Evolutionary conservation across 2,797 vertebrate genomes (phyloP), one percentile per base, ranked within the genome.

Genomic region (Leptoclinus maculatus): DNA sequence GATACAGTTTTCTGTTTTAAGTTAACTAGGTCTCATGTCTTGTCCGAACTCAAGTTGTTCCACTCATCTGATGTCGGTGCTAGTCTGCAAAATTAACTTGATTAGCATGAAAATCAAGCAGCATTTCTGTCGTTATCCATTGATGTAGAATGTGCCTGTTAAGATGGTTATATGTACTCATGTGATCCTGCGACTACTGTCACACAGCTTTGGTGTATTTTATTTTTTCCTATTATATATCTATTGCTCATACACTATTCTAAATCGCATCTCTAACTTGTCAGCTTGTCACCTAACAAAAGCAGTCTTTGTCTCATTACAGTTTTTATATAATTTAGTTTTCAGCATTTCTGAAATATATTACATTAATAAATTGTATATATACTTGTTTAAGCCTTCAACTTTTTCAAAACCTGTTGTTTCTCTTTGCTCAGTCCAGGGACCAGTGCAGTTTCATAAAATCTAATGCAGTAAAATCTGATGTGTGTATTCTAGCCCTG

Each of bases 401-500:
- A 73, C 17, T 23, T 36, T 69, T 59, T 66, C 7, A 54, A 72
- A 66, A 21, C 6, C 38, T 16, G 5, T 38, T 6, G 10, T 57
- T 64, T 69, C 12, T 29, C 23, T 45, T 21, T 49, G 25, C 29
- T 53, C 13, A 54, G 16, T 19, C 21, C 19, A 34, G 34, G 41
- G 23, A 39, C 54, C 17, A 8, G 21, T 43, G 16, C 10, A 7
- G 0, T 36, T 53, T 58, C 21, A 39, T 39, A 1, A 25, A 54
- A 32, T 71, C 43, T 76, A 71, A 88, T 59, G 43, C 36, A 53
- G 11, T 80, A 2, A 39, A 65, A 58, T 54, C 5, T 66, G 21
- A 34, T 83, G 12, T 83, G n/a, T 82, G 38, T 82, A 0, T 89
- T 88, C 17, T 83, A 99, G 98, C 98, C 45, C 92, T 99, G 66